phyloP scores from a whole-genome alignment of 2,113 vertebrate genomes.

The Indri indri region DNA sequence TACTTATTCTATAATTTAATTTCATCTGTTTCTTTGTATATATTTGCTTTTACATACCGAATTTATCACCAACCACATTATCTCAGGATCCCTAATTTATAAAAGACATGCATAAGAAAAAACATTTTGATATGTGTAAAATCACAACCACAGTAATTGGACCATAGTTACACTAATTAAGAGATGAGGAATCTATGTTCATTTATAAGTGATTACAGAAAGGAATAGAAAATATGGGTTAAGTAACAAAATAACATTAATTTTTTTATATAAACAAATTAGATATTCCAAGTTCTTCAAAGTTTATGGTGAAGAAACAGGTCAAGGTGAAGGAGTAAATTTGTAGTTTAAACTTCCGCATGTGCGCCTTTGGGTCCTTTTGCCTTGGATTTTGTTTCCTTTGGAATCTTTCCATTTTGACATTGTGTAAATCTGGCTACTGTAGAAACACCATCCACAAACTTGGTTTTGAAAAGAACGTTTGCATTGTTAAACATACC shows the following conservation, averaged over 20 bases:
- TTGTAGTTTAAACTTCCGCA: constrained; percentile 53
- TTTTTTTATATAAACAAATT: constrained; percentile 42
- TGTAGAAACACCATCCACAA: constrained; percentile 94
- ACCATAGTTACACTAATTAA: constrained; percentile 44
- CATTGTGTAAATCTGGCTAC: constrained; percentile 87
- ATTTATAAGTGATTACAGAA: constrained; percentile 59
- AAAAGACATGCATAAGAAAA: constrained; percentile 50
- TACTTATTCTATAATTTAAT: constrained; percentile 48
- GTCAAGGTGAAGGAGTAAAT: not conserved
- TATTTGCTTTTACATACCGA: constrained; percentile 40
- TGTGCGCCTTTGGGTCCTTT: constrained; percentile 73
- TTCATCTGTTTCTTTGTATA: constrained; percentile 42
- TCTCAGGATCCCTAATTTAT: not conserved
- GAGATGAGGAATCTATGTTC: not conserved
- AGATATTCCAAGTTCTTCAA: constrained; percentile 33
- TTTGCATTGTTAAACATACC: constrained; percentile 99
- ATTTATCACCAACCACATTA: not conserved
- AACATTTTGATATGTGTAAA: constrained; percentile 40
- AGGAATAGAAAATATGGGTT: constrained; percentile 17
- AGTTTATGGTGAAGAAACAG: constrained; percentile 3
- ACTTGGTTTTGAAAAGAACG: constrained; percentile 95
- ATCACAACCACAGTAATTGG: constrained; percentile 63
- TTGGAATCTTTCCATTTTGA: constrained; percentile 78
- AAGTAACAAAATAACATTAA: constrained; percentile 48
- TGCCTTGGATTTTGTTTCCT: constrained; percentile 81